A percentile compares a stretch with the other conserved stretches of the same genome.
phyloP scores from a whole-genome alignment of 2,113 vertebrate species.

The Bambusicola thoracicus region DNA sequence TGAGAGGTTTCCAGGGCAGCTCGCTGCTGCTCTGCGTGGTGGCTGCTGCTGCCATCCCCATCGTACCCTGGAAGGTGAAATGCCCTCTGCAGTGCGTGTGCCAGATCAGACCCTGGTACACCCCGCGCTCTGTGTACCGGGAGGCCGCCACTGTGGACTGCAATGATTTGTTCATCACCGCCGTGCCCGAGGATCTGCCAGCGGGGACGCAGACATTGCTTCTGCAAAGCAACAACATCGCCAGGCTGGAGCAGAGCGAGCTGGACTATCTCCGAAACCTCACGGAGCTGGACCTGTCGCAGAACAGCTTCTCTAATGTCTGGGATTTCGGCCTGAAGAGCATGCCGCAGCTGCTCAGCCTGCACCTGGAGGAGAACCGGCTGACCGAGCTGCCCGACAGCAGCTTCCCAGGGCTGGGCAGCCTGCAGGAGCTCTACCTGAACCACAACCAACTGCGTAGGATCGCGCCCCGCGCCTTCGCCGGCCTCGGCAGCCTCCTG shows the following conservation, averaged over 20 bases:
- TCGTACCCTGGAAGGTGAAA: conserved; percentile 87
- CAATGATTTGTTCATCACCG: conserved; percentile 86
- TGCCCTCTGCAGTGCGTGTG: conserved; percentile 87
- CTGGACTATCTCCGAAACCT: conserved; percentile 86
- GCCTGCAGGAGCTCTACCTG: conserved; percentile 91
- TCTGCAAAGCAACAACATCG: conserved; percentile 90
- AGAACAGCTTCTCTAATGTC: conserved; percentile 86
- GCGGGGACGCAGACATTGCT: conserved; percentile 88
- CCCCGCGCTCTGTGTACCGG: conserved; percentile 86
- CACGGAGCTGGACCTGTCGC: conserved; percentile 91
- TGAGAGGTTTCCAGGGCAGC: conserved; percentile 76
- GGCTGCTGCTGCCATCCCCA: conserved; percentile 75
- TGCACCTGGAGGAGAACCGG: conserved; percentile 93
- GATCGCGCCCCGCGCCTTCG: conserved; percentile 86
- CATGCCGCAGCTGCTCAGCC: conserved; percentile 85
- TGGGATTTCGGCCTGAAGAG: conserved; percentile 75
- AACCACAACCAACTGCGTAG: conserved; percentile 90
- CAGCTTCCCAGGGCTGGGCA: conserved; percentile 84
- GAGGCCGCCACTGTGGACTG: conserved; percentile 94
- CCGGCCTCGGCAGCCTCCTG: conserved; percentile 82
- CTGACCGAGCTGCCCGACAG: conserved; percentile 82
- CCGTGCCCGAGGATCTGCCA: conserved; percentile 81
- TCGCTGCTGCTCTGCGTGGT: conserved; percentile 81
- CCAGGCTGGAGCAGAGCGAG: conserved; percentile 76
- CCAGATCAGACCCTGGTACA: conserved; percentile 94